These are phyloP conservation scores for Mythimna pallens DNA, from an alignment of 2,888 invertebrate species.

Conservation along the genomic window DNA sequence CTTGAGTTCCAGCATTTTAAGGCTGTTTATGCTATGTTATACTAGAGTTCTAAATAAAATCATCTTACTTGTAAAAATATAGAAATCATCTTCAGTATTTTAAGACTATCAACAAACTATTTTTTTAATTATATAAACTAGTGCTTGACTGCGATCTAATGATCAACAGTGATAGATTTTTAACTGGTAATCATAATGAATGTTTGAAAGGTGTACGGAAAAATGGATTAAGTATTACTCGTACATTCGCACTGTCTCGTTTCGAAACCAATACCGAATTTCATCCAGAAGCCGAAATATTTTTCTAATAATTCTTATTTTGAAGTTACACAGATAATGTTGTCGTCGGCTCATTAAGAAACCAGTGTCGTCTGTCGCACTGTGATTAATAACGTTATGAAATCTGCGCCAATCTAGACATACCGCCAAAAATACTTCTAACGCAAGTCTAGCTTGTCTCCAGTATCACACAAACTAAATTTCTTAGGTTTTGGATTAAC, in stretches of 20 bases:
- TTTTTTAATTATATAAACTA: too few relatives aligned
- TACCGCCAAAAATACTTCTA: conserved; percentile 40
- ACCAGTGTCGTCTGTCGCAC: conserved; percentile 50
- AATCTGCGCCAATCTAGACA: conserved; percentile 41
- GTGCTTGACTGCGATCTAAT: too few relatives aligned
- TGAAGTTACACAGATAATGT: conserved; percentile 34
- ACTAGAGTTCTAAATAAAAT: too few relatives aligned
- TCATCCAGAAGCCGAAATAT: conserved; percentile 1
- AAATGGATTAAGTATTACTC: neutral
- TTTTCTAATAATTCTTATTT: conserved; percentile 21
- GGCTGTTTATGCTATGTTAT: too few relatives aligned
- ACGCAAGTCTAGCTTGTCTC: neutral
- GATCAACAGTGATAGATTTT: neutral
- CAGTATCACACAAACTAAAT: conserved; percentile 1
- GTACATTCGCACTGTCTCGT: neutral
- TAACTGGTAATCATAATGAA: too few relatives aligned
- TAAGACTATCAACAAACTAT: too few relatives aligned
- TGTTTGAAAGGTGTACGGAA: too few relatives aligned
- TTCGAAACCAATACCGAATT: neutral
- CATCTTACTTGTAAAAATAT: too few relatives aligned
- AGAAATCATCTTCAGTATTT: too few relatives aligned
- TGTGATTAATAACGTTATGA: conserved; percentile 54
- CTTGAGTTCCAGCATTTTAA: too few relatives aligned
- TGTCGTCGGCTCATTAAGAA: conserved; percentile 54
- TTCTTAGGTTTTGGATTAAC: neutral